A percentile compares a stretch with the other conserved stretches of the same genome.
Conservation (phyloP, 2,888 invertebrate genomes). For the Polymixis flavicincta region DNA sequence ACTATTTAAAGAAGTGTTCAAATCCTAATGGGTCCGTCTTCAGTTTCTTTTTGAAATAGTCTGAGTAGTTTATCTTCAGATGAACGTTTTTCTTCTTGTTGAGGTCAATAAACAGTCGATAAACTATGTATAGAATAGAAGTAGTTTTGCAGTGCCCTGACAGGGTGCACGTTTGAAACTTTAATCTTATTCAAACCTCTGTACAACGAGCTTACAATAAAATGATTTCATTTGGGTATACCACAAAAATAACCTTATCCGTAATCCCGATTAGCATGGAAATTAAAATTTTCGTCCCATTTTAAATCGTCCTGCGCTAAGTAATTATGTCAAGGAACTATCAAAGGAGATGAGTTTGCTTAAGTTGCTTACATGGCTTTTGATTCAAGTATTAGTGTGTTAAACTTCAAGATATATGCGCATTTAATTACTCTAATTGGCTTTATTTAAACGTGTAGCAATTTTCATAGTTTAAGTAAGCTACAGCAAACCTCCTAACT, state of each 20-base stretch:
- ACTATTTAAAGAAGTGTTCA: conserved; percentile 39
- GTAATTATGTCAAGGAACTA: not conserved
- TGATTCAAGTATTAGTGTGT: conserved; percentile 22
- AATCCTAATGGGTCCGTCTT: conserved; percentile 37
- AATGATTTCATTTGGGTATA: not conserved
- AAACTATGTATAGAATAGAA: not conserved
- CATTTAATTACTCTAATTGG: conserved; percentile 38
- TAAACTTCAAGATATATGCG: conserved; percentile 19
- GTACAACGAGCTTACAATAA: not conserved
- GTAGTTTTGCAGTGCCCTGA: not conserved
- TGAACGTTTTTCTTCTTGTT: not conserved
- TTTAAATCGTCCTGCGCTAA: not conserved
- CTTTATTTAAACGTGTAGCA: conserved; percentile 9
- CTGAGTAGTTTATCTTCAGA: conserved; percentile 16
- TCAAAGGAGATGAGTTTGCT: conserved; percentile 11
- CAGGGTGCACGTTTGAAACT: not conserved
- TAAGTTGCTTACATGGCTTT: not conserved
- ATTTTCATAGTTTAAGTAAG: conserved; percentile 21
- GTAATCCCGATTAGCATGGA: not conserved
- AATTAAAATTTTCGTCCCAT: not conserved
- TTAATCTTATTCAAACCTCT: not conserved
- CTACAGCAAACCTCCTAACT: not conserved
- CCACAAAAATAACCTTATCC: not conserved
- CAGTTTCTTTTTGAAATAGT: conserved; percentile 20
- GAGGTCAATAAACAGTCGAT: not conserved